Base-by-base conservation (phyloP, 2,113 vertebrate genomes). In the Galemys pyrenaicus region DNA sequence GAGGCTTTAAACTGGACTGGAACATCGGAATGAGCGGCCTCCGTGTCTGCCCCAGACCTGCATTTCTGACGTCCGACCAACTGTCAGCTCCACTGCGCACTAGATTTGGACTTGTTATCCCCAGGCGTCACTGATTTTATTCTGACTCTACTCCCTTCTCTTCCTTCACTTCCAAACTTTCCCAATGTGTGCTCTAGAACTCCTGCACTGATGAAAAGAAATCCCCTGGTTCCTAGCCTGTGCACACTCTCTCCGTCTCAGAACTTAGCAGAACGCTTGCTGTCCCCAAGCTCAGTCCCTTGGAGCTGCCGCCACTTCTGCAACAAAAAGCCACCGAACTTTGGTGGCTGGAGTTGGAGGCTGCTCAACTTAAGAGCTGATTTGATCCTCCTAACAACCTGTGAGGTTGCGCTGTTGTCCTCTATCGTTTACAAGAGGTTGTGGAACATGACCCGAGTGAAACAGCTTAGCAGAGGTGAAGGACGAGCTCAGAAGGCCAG, bases 21-120 rank as follows among this genome's bases (percentile, higher is more conserved):
- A 32, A 54, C 30, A 17, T 9, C 2, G 9, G 41, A 17, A 35
- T 46, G 71, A 6, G 19, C 65, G 64, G 37, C 37, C 13, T 39
- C 0, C 28, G 22, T 0, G 0, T 70, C 80, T 86, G 80, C n/a
- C 32, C 41, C 16, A 13, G 19, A 15, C 17, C 6, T 12, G 17
- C 20, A 0, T 75, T 19, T 81, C 67, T 13, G 37, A 35, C 5
- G 12, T 46, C 68, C 79, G 11, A 49, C 30, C 19, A 30, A 15
- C n/a, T 1, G 0, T 39, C 22, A 64, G 64, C 20, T 39, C 68
- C 11, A 1, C 3, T 28, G 26, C 20, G 3, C 3, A 0, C 71
- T 37, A 39, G 6, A 46, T 9, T 26, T 71, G 70, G 68, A 87
- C 13, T 4, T n/a, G 68, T n/a, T 44, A 17, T 37, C 70, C 54